These are phyloP conservation scores for Tenthredo distinguenda DNA, from an alignment of 2,888 invertebrate species.

Conservation along the genomic window DNA sequence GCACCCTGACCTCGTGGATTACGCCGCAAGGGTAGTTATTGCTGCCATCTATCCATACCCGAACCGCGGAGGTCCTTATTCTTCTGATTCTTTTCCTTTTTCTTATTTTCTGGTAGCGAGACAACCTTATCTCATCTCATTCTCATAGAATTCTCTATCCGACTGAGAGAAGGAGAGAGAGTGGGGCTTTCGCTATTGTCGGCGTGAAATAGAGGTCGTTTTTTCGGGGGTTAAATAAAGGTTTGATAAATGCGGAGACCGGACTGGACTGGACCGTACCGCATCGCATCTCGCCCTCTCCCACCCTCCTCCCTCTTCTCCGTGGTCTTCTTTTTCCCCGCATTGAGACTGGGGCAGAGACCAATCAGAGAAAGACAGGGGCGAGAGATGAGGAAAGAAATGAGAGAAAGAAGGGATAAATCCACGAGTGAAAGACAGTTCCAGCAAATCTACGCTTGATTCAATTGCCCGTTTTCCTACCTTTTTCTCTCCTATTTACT, in stretches of 20 bases:
- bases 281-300: not conserved
- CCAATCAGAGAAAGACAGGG: slow-evolving; percentile 16
- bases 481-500: not conserved
- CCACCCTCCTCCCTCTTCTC: not conserved
- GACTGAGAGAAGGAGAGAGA: slow-evolving; percentile 52
- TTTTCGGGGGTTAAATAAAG: slow-evolving; percentile 54
- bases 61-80: not conserved
- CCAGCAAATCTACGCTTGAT: slow-evolving; percentile 28
- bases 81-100: not conserved
- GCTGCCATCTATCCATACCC: not conserved
- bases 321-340: not conserved
- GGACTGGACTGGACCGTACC: not conserved
- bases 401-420: slow-evolving; percentile 29
- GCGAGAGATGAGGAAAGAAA: not conserved
- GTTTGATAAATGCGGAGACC: slow-evolving; percentile 53
- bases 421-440: slow-evolving; percentile 19
- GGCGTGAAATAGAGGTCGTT: slow-evolving; percentile 53
- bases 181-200: slow-evolving; percentile 25
- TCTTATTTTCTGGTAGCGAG: not conserved
- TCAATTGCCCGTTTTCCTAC: slow-evolving; percentile 25
- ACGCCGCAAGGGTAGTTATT: not conserved
- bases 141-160: slow-evolving; percentile 42
- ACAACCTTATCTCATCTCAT: slow-evolving; percentile 33
- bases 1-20: not conserved
- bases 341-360: not conserved